Evolutionary conservation across 2,797 vertebrate genomes (phyloP).

Genomic region (Onychomys torridus): DNA sequence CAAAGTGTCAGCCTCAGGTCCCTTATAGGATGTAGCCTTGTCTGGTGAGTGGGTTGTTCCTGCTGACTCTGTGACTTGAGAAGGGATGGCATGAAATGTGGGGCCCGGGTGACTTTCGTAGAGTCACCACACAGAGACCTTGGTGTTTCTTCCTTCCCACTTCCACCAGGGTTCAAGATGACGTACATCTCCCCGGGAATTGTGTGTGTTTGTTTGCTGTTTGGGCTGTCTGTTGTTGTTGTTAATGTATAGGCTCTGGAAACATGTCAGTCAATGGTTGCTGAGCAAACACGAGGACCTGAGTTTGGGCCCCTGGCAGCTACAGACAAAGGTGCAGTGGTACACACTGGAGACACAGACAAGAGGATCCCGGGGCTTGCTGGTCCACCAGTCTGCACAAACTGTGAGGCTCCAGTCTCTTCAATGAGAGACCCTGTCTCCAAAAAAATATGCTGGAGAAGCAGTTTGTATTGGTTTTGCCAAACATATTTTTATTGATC

Average conservation of each 20-base stretch:
- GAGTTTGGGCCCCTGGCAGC: neutral
- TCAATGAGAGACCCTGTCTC: neutral
- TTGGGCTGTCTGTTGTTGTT: neutral
- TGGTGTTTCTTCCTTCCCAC: neutral
- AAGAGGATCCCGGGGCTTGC: neutral
- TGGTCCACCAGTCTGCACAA: neutral
- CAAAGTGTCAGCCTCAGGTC: neutral
- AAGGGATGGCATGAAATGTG: neutral
- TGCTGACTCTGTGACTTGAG: neutral
- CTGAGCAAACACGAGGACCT: neutral
- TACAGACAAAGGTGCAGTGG: neutral
- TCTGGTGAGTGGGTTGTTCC: neutral
- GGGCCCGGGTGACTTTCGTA: neutral
- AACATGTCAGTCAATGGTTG: neutral
- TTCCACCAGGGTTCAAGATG: neutral
- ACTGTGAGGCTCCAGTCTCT: neutral
- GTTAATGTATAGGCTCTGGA: no score
- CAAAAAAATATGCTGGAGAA: neutral
- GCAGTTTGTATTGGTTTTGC: slow-evolving; percentile 43
- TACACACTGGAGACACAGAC: no score
- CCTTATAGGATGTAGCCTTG: fast-evolving
- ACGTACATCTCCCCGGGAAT: neutral
- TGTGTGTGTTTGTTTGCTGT: neutral
- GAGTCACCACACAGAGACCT: neutral
- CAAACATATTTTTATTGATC: slow-evolving; percentile 55